Evolutionary conservation across 2,888 invertebrate genomes (phyloP).

Genomic region (Chrysolina haemoptera): DNA sequence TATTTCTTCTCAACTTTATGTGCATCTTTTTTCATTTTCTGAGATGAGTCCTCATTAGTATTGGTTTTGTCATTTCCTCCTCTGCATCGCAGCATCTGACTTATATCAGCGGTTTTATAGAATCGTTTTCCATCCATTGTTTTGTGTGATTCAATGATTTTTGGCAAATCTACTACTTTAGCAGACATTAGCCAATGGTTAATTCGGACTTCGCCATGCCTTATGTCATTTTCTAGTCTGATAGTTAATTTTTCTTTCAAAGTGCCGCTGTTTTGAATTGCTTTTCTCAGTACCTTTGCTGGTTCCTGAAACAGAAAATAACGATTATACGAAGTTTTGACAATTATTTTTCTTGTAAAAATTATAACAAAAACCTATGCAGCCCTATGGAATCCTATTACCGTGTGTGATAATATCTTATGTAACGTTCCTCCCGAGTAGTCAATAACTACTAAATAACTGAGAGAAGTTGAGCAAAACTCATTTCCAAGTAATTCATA

Average conservation of each 20-base stretch:
- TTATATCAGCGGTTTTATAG: constrained; percentile 97
- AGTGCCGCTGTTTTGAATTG: constrained; percentile 81
- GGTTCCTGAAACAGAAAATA: constrained; percentile 73
- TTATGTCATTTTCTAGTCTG: constrained; percentile 89
- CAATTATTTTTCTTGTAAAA: not conserved
- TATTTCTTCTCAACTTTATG: constrained; percentile 89
- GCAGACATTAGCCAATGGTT: constrained; percentile 69
- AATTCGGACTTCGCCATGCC: constrained; percentile 90
- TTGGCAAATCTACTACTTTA: constrained; percentile 93
- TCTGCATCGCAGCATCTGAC: constrained; percentile 92
- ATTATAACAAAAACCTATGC: too few species aligned
- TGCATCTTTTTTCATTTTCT: constrained; percentile 88
- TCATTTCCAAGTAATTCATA: too few species aligned
- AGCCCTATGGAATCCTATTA: too few species aligned
- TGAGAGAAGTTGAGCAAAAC: too few species aligned
- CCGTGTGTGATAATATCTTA: too few species aligned
- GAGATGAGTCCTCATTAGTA: constrained; percentile 84
- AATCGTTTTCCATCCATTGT: constrained; percentile 97
- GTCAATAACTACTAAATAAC: too few species aligned
- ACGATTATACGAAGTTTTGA: not conserved
- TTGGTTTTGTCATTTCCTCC: constrained; percentile 86
- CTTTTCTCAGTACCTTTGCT: constrained; percentile 81
- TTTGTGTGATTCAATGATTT: constrained; percentile 94
- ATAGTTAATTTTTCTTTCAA: constrained; percentile 89
- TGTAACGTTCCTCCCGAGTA: too few species aligned